Conservation (phyloP, 2,797 vertebrate genomes). For the Odontamblyopus lacepedii region DNA sequence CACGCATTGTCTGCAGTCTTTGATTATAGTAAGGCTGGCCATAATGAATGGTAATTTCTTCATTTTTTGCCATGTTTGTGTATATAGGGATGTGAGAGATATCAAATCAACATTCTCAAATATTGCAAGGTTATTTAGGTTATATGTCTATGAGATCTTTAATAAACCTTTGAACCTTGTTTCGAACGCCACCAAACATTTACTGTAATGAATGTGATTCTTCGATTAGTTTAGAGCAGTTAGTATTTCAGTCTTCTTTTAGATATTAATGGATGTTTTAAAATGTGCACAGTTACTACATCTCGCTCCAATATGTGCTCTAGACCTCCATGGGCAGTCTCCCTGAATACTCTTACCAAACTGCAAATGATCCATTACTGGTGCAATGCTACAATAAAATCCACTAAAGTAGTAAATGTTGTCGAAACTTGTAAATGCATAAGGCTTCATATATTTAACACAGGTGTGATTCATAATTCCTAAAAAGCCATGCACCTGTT, state of each 20-base stretch:
- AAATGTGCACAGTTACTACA: neutral
- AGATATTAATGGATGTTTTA: neutral
- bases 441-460: conserved; percentile 33
- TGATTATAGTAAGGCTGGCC: neutral
- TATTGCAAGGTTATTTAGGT: neutral
- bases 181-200: neutral
- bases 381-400: conserved; percentile 28
- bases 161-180: neutral
- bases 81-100: neutral
- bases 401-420: conserved; percentile 16
- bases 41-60: neutral
- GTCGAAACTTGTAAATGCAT: conserved; percentile 29
- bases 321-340: conserved; percentile 18
- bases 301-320: conserved; percentile 43
- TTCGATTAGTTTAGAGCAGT: neutral
- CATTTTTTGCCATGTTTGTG: neutral
- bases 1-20: conserved; percentile 29
- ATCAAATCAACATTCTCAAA: neutral
- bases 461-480: conserved; percentile 41
- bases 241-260: neutral
- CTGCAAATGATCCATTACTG: conserved; percentile 24
- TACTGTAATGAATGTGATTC: neutral
- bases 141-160: neutral
- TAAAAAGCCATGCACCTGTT: conserved; percentile 65
- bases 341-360: conserved; percentile 25